Conservation (phyloP, 2,113 vertebrate species). For the Rhinichthys klamathensis region DNA sequence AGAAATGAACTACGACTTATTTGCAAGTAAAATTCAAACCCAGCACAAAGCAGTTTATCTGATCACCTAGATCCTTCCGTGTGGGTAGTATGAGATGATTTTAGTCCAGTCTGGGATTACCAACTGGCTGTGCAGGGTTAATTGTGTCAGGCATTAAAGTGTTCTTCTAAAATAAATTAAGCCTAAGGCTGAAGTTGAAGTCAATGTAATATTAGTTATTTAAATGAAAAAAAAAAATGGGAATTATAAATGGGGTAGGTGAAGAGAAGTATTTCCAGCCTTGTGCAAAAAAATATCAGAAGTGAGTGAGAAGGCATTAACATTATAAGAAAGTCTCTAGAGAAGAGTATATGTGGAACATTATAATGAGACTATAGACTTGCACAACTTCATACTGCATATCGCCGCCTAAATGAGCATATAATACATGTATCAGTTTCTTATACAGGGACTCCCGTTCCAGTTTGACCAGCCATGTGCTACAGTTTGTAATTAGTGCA, state of each 20-base stretch:
- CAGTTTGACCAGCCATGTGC: conserved; percentile 42
- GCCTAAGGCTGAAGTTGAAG: conserved; percentile 70
- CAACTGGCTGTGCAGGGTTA: conserved; percentile 72
- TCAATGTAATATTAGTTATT: conserved; percentile 69
- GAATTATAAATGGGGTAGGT: conserved; percentile 62
- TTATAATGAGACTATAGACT: not conserved
- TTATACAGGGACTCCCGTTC: conserved; percentile 11
- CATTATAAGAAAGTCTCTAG: conserved; percentile 36
- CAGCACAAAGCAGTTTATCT: no score
- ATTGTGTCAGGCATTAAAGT: conserved; percentile 77
- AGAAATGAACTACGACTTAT: no score
- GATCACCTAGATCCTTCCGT: not conserved
- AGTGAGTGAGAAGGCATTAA: conserved; percentile 36
- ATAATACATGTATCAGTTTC: not conserved
- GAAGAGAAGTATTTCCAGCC: conserved; percentile 68
- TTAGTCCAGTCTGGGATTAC: conserved; percentile 49
- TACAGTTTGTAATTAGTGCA: conserved; percentile 49
- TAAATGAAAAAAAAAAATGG: conserved; percentile 26
- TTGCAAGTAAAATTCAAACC: no score
- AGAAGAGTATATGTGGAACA: conserved; percentile 32
- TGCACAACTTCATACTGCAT: conserved; percentile 4
- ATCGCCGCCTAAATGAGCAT: not conserved
- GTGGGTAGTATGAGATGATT: conserved; percentile 45
- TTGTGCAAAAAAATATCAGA: conserved; percentile 47
- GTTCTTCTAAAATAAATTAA: conserved; percentile 73